Percentiles rank a stretch among this genome's conserved stretches.
phyloP scores from a whole-genome alignment of 2,797 vertebrate species.

The Lateolabrax maculatus region DNA sequence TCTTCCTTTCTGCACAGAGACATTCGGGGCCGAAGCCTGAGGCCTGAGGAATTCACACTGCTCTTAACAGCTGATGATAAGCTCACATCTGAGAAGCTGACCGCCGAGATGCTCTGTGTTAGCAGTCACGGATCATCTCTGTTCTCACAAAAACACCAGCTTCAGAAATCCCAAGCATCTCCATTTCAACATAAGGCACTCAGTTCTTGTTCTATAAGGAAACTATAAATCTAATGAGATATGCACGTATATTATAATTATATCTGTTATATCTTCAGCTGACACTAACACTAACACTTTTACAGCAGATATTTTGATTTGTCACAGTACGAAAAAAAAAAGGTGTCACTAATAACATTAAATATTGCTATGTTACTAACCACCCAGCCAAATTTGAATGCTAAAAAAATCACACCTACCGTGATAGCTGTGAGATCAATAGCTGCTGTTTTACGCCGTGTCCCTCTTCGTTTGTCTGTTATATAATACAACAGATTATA shows the following conservation, averaged over 20 bases:
- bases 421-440: too few relatives aligned
- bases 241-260: not conserved
- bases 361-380: too few relatives aligned
- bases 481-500: too few relatives aligned
- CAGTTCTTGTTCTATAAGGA: not conserved
- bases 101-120: slow-evolving; percentile 29
- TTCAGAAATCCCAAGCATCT: slow-evolving; percentile 51
- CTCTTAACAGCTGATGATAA: slow-evolving; percentile 80
- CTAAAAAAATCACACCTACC: too few relatives aligned
- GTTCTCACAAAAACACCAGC: slow-evolving; percentile 52
- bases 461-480: too few relatives aligned
- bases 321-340: not conserved
- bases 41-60: slow-evolving; percentile 67
- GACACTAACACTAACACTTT: slow-evolving; percentile 1
- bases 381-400: too few relatives aligned
- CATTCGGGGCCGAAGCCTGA: slow-evolving; percentile 45
- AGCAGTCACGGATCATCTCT: slow-evolving; percentile 56
- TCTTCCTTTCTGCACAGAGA: slow-evolving; percentile 53
- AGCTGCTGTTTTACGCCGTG: too few relatives aligned
- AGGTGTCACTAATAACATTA: too few relatives aligned
- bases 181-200: not conserved
- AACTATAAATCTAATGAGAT: not conserved
- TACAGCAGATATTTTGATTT: not conserved
- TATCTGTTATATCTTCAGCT: not conserved
- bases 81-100: slow-evolving; percentile 66